phyloP scores from a whole-genome alignment of 1,140 invertebrate genomes.

The Tetranychus urticae region DNA sequence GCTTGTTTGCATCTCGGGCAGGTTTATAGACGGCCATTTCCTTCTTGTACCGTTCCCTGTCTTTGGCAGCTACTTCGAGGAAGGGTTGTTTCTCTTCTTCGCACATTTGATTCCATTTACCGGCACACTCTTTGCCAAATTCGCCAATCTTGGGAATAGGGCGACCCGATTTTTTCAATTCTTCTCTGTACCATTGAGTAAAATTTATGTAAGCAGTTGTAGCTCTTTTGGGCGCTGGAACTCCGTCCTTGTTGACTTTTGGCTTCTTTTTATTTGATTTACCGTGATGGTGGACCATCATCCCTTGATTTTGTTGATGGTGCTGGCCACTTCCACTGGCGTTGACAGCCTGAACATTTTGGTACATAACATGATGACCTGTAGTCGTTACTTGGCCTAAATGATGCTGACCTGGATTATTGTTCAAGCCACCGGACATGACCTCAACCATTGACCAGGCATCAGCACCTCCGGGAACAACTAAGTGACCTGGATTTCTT shows the following conservation, averaged over 20 bases:
- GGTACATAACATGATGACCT: background rate
- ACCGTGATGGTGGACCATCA: background rate
- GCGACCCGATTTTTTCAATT: constrained; percentile 15
- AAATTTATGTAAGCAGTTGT: constrained; percentile 18
- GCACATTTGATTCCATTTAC: constrained; percentile 17
- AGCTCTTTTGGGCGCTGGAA: constrained; percentile 16
- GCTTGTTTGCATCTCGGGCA: constrained; percentile 15
- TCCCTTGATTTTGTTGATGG: background rate
- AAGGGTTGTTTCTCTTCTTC: constrained; percentile 17
- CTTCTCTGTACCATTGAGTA: constrained; percentile 17
- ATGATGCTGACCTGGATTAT: constrained; percentile 3
- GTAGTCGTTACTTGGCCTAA: background rate
- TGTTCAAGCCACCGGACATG: constrained; percentile 1
- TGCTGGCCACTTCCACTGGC: background rate
- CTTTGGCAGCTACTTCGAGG: constrained; percentile 12
- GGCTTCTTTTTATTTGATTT: constrained; percentile 12
- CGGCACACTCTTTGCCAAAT: constrained; percentile 18
- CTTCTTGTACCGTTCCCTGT: constrained; percentile 15
- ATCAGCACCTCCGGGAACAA: too few species aligned
- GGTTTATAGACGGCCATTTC: constrained; percentile 17
- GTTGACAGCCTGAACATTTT: background rate
- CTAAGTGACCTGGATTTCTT: background rate
- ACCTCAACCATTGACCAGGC: background rate
- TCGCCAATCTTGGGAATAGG: constrained; percentile 17
- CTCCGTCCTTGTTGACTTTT: constrained; percentile 17